Base-by-base conservation (phyloP, 1,140 invertebrate genomes). In the Triops longicaudatus region DNA sequence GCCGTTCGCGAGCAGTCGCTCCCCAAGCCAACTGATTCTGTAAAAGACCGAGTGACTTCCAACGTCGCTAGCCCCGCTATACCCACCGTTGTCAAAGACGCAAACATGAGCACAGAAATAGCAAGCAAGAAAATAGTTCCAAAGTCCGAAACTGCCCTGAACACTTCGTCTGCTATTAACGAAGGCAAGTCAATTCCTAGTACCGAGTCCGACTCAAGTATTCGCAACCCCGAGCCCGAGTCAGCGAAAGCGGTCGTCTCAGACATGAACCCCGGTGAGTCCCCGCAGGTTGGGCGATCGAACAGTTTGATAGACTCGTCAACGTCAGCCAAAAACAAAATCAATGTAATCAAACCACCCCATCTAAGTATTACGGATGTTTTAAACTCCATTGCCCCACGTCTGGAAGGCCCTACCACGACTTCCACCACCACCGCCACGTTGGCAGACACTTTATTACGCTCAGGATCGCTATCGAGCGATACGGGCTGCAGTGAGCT, bases 381-480 rank as follows among this genome's bases (percentile, higher is more conserved):
- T 22, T 63, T 63, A 22, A 22, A 1, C 17, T 17, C 3, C n/a
- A 22, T 63, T 63, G 31, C 7, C 31, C 31, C 31, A 7, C 31
- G 31, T 37, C 31, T 37, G 31, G 31, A 37, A 37, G 31, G 31
- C 7, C 31, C 31, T 37, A 37, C 31, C 31, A 37, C 31, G 2
- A 37, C 31, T 37, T 4, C 12, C 26, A 43, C n/a, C 26, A 28
- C 26, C 37, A 42, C 1, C 12, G 3, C 27, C 12, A 76, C 43
- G 17, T 50, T 22, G 27, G 37, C n/a, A 6, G 72, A 77, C 6
- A 76, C 44, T 37, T 78, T 78, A 63, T 44, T 79, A 2, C 42
- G 80, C 22, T 81, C 80, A 11, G 80, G 77, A 37, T 80, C 80
- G 26, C 44, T 80, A 4, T 81, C 79, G 17, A 81, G 79, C 75